Evolutionary conservation across 2,797 vertebrate species (phyloP), one percentile per base, ranked within the genome.

Genomic region (Betta splendens): DNA sequence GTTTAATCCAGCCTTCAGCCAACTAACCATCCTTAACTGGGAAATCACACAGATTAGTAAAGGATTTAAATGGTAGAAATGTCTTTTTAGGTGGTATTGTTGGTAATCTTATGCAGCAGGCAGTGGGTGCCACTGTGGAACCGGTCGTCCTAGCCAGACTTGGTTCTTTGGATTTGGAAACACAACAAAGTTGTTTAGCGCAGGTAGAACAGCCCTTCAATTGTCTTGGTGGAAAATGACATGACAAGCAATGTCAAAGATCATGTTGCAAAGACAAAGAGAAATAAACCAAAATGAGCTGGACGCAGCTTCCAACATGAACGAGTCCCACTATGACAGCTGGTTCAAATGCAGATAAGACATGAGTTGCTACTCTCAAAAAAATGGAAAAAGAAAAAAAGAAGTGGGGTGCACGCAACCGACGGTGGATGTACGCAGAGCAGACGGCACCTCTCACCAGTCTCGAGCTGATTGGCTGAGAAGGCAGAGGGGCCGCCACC

Each of bases 401-500:
- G 23, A 36, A 17, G 23, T 12, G 25, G 45, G 25, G 50, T 64
- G 39, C 54, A 72, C 39, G 33, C 39, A 31, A 82, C 47, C 82
- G 77, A 84, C 45, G 54, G 58, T 67, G 55, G 55, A 79, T 54
- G 68, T 60, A 75, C 43, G 65, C 69, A 77, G 72, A 84, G 63
- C 61, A 79, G 88, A 75, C 85, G 79, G 83, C 71, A 81, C 86
- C 91, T 88, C 91, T 92, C 90, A 93, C 92, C 92, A 90, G 88
- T 90, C 90, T 93, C 85, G 86, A 89, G 85, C 90, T 89, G 85
- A 83, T 86, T 85, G 89, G 83, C 87, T 89, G 89, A 84, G 90
- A 89, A 72, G 88, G 85, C 67, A 86, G 83, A 80, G 87, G 84
- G 58, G 85, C 79, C 68, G 80, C 85, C 80, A 86, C 84, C 86